Base-by-base conservation (phyloP, 2,888 invertebrate genomes). In the Abrostola tripartita region DNA sequence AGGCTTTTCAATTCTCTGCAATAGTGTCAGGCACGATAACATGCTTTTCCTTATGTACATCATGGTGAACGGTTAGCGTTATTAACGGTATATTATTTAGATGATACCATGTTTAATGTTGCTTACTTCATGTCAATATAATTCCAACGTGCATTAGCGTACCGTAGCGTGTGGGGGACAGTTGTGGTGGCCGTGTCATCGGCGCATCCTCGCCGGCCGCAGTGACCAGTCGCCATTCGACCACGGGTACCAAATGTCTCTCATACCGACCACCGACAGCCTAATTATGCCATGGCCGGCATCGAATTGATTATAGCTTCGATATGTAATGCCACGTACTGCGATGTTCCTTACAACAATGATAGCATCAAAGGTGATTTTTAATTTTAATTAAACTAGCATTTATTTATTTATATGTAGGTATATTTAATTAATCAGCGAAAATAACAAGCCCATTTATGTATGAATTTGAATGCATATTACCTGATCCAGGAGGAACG, bases 281-380 rank as follows among this genome's bases (percentile, higher is more conserved):
- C 65, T 66, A 63, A 78, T 67, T 62, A 86, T 87, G 88, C 83
- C 73, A 92, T 92, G 92, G 85, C 86, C 61, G 94, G 94, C 51
- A 70, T 93, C 74, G 91, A 93, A 44, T 83, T 94, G 36, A 91
- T 95, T 57, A 85, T 93, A 57, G 88, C 94, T 6, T 81, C 92
- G 42, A 85, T 95, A 71, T 95, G 94, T 81, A 95, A 94, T 74
- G 90, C 90, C 0, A 91, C 90, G 2, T 86, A 90, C 74, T 94
- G 94, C 79, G 88, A 90, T 57, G 74, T 84, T 11, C 72, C 87
- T 14, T 88, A 88, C 76, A 24, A 24, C 24, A 90, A 92, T 74
- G 90, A 90, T 55, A 82, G 89, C 8, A 6, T 80, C 57, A 62
- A 55, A 72, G 78, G 78, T 79, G 71, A 68, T n/a, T n/a, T 24